Conservation (phyloP, 2,797 vertebrate genomes). For the Cuniculus paca region DNA sequence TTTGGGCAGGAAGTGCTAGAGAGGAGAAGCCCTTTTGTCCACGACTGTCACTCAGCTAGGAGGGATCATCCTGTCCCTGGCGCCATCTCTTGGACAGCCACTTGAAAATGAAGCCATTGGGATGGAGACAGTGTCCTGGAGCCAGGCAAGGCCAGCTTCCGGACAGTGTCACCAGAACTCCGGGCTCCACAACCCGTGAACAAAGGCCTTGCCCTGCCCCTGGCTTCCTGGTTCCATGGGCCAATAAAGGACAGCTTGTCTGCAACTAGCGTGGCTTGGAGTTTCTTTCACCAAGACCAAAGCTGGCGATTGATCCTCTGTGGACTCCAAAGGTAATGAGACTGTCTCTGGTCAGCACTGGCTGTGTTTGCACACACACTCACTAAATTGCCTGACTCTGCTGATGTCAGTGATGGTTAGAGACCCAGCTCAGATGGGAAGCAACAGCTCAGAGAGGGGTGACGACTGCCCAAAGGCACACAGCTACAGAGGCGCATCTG, state of each 20-base stretch:
- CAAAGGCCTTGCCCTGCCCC: neutral
- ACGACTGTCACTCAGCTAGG: neutral
- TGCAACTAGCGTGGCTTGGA: neutral
- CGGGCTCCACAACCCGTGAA: neutral
- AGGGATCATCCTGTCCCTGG: neutral
- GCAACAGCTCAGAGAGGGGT: neutral
- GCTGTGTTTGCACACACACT: neutral
- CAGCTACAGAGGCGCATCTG: neutral
- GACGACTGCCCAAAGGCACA: neutral
- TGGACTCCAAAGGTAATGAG: neutral
- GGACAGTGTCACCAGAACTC: neutral
- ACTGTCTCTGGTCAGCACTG: neutral
- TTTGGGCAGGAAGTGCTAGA: neutral
- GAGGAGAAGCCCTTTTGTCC: neutral
- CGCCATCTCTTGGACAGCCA: neutral
- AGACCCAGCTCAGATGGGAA: neutral
- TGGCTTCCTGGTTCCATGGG: neutral
- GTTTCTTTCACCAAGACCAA: neutral
- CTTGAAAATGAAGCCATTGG: fast-evolving
- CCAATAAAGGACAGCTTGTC: conserved; percentile 32
- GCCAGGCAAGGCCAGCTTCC: neutral
- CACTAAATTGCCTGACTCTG: neutral
- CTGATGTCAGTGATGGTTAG: neutral
- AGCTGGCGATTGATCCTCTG: neutral
- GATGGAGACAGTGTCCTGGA: neutral